A percentile compares a stretch with the other conserved stretches of the same genome.
Conservation (phyloP, 2,888 invertebrate genomes). For the Zhuqinia jingwanae region DNA sequence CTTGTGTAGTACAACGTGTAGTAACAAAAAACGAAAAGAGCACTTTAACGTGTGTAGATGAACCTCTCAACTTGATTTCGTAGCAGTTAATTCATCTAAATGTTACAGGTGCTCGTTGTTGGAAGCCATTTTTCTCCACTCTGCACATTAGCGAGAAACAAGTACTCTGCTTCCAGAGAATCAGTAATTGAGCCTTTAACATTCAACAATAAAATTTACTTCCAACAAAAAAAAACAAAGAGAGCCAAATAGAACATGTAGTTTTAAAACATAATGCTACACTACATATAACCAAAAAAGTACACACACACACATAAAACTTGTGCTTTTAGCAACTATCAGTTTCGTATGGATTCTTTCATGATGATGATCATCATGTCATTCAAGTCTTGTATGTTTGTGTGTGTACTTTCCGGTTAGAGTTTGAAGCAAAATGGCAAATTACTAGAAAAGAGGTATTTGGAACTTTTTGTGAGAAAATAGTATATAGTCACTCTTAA, state of each 20-base stretch:
- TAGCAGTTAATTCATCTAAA: conserved; percentile 56
- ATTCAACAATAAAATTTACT: conserved; percentile 50
- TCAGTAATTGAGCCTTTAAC: conserved; percentile 50
- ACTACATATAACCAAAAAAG: background rate
- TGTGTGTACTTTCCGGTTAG: background rate
- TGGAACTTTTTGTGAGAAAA: background rate
- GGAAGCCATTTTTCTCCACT: conserved; percentile 27
- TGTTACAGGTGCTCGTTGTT: conserved; percentile 53
- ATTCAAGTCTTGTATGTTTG: background rate
- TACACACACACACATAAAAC: too few relatives aligned
- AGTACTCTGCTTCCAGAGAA: conserved; percentile 10
- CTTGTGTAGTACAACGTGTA: background rate
- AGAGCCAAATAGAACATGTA: background rate
- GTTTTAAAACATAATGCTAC: background rate
- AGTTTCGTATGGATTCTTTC: background rate
- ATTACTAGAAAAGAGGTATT: background rate
- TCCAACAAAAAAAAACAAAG: background rate
- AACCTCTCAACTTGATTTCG: conserved; percentile 56
- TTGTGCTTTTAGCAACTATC: background rate
- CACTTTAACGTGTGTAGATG: conserved; percentile 45
- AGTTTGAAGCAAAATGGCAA: background rate
- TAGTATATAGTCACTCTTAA: background rate
- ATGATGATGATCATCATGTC: too few relatives aligned
- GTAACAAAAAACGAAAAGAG: conserved; percentile 18
- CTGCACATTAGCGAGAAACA: conserved; percentile 38